Percentiles rank a stretch among this genome's conserved stretches.
Evolutionary conservation across 2,113 vertebrate species (phyloP).

Genomic region (Peucedramus taeniatus): DNA sequence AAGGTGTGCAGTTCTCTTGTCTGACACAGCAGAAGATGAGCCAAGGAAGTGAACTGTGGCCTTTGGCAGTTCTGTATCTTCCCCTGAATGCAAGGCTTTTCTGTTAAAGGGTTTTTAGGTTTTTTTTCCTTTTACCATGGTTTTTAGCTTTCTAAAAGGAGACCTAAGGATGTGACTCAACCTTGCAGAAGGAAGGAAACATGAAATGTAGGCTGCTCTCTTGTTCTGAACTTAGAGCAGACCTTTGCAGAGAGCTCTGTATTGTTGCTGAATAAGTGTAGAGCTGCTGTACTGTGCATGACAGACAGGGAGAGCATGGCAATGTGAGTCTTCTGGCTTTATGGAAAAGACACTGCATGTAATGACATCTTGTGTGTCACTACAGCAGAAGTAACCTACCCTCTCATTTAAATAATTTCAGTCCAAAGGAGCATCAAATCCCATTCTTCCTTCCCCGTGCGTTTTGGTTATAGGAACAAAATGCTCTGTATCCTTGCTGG

Average conservation of each 20-base stretch:
- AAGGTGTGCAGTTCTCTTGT: neutral
- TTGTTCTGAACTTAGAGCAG: neutral
- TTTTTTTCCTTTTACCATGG: neutral
- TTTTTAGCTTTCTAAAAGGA: conserved; percentile 44
- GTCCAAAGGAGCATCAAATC: neutral
- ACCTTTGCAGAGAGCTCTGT: neutral
- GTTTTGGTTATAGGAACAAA: neutral
- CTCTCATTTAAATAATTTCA: neutral
- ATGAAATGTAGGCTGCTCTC: conserved; percentile 27
- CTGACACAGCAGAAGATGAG: neutral
- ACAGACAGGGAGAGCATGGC: neutral
- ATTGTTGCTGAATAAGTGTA: neutral
- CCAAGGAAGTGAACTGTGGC: neutral
- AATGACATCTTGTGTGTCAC: neutral
- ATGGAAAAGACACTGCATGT: neutral
- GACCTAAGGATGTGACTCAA: conserved; percentile 61
- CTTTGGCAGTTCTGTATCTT: neutral
- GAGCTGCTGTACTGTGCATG: neutral
- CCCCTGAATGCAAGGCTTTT: neutral
- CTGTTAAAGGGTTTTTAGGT: neutral
- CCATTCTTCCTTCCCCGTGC: rapidly evolving
- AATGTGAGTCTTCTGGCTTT: neutral
- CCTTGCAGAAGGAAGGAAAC: conserved; percentile 63
- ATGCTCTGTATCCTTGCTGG: neutral
- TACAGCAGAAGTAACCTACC: neutral